Percentiles rank a stretch among this genome's conserved stretches.
phyloP scores from a whole-genome alignment of 2,113 vertebrate genomes.

The Clupea harengus region DNA sequence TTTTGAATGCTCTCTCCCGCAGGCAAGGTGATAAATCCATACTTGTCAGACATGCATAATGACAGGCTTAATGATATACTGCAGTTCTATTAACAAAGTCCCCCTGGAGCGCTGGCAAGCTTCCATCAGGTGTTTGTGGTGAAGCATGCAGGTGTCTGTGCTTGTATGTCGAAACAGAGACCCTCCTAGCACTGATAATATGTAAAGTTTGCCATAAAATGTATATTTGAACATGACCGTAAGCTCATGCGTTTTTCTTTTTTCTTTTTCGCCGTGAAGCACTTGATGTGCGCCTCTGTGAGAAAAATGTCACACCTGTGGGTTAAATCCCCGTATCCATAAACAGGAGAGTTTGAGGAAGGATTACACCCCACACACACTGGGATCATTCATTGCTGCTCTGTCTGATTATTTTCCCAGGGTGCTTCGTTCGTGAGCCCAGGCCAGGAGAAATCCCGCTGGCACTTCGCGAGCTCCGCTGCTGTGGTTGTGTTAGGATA shows the following conservation, averaged over 20 bases:
- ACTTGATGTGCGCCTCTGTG: conserved; percentile 31
- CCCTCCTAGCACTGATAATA: not conserved
- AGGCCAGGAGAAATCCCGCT: conserved; percentile 54
- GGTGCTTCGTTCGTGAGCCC: conserved; percentile 49
- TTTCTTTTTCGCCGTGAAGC: not conserved
- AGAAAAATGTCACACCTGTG: conserved; percentile 66
- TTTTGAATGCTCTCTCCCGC: conserved; percentile 45
- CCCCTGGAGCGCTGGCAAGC: conserved; percentile 64
- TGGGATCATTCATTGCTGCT: conserved; percentile 58
- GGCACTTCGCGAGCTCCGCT: conserved; percentile 34
- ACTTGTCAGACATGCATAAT: conserved; percentile 71
- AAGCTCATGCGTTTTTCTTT: not conserved
- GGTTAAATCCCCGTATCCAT: conserved; percentile 66
- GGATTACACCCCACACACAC: conserved; percentile 62
- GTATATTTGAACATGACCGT: conserved; percentile 13
- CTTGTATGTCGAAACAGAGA: conserved; percentile 19
- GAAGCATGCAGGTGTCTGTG: conserved; percentile 26
- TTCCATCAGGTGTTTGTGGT: conserved; percentile 55
- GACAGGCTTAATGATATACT: conserved; percentile 75
- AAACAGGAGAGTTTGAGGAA: conserved; percentile 62
- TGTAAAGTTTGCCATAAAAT: not conserved
- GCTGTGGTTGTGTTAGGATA: conserved; percentile 62
- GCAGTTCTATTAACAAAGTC: conserved; percentile 62
- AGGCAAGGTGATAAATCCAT: conserved; percentile 71
- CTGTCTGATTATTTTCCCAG: conserved; percentile 69